Base-by-base conservation (phyloP, 2,888 invertebrate species). In the Notodromas monacha region DNA sequence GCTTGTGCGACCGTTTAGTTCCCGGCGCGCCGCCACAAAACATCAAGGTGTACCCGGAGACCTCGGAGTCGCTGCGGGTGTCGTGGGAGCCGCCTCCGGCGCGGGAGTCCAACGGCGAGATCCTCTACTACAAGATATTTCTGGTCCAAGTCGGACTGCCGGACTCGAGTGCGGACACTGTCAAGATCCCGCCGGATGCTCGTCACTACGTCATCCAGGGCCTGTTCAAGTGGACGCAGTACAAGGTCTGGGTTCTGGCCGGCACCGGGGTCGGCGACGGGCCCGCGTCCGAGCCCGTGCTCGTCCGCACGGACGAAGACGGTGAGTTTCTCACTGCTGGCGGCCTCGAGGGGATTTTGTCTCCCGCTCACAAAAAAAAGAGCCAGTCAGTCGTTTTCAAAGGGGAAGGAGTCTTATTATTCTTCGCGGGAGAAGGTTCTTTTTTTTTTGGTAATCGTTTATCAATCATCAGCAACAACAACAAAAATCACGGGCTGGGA, bases 211-310 rank as follows among this genome's bases (percentile, higher is more conserved):
- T 68, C 38, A 59, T 86, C 54, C 73, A 76, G 49, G 76, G 77
- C 52, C 63, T 89, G 45, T 68, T 70, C 49, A 68, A 73, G 37
- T 89, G 79, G 79, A 84, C 84, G 35, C 69, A 76, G 52, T 92
- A 92, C 61, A 68, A 77, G 51, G 68, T 92, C 45, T 81, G 81
- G 79, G 74, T 89, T 45, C 60, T 79, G 42, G 89, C 89, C 38
- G 81, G 81, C 46, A 92, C 89, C 43, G 68, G 68, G 45, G 77
- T 86, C 41, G 92, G 92, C 46, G 81, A 84, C 54, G 89, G 92
- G 37, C 89, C 74, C 38, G 64, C 68, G 44, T 81, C 81, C 42
- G 69, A 68, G 54, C 77, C 79, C 38, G 68, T 84, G 58, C 65
- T 67, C 45, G 69, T 81, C 44, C 69, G 70, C 59, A 89, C 89